phyloP scores from a whole-genome alignment of 2,797 vertebrate species.

The Alfaro cultratus region DNA sequence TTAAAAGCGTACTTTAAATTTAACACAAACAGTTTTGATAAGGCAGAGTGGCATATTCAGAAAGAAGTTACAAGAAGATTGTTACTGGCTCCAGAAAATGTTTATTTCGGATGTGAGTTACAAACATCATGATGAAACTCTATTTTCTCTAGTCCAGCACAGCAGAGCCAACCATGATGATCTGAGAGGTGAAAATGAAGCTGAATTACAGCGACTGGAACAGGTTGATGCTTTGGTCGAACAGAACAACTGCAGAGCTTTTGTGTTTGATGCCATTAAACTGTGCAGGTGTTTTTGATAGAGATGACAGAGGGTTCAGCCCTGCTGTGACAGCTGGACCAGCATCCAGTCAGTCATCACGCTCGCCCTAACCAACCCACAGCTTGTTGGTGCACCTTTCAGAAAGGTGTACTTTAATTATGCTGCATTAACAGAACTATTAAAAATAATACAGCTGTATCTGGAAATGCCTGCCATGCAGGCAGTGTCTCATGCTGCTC shows the following conservation, averaged over 20 bases:
- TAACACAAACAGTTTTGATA: background rate
- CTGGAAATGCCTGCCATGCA: background rate
- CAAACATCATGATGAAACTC: background rate
- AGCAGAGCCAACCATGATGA: background rate
- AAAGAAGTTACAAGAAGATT: background rate
- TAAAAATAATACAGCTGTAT: background rate
- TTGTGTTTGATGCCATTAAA: constrained; percentile 5
- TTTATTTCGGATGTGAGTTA: background rate
- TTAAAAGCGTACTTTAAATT: background rate
- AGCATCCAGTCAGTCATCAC: background rate
- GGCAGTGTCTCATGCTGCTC: background rate
- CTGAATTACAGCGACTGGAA: background rate
- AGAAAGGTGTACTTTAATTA: background rate
- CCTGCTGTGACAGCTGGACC: constrained; percentile 1
- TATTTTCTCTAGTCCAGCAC: background rate
- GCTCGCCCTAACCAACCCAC: background rate
- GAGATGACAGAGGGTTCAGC: background rate
- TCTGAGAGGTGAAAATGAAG: background rate
- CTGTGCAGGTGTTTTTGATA: constrained; percentile 1
- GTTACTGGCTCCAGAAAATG: background rate
- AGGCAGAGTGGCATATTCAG: background rate
- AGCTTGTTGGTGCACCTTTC: background rate
- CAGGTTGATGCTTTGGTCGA: background rate
- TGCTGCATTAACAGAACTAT: background rate
- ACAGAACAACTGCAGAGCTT: background rate